phyloP scores from a whole-genome alignment of 2,113 vertebrate species.

The Cyanoderma ruficeps region DNA sequence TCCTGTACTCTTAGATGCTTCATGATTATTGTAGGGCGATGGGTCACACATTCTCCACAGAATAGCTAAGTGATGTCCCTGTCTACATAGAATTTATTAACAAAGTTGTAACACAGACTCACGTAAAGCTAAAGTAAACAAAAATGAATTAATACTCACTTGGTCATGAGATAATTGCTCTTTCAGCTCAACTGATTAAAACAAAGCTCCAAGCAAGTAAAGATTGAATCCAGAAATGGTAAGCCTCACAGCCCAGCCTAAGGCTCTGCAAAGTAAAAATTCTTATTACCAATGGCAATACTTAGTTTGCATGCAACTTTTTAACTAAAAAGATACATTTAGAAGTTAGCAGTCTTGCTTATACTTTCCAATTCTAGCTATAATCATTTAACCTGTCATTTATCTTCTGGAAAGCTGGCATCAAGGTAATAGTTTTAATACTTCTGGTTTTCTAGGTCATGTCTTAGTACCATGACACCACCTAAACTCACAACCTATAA shows the following conservation, averaged over 20 bases:
- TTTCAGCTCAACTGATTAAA: neutral
- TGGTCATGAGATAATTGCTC: neutral
- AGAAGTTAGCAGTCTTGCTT: neutral
- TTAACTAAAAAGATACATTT: neutral
- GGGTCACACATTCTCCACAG: neutral
- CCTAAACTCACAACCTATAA: neutral
- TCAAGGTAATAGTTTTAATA: neutral
- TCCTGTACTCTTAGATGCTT: neutral
- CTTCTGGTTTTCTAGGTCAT: slow-evolving; percentile 53
- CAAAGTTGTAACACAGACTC: neutral
- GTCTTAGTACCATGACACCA: slow-evolving; percentile 18
- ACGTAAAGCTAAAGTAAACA: neutral
- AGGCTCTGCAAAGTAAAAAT: neutral
- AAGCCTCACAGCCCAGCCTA: neutral
- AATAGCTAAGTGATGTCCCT: neutral
- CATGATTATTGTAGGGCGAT: neutral
- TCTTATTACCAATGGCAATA: neutral
- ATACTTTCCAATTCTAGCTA: neutral
- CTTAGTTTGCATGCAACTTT: neutral
- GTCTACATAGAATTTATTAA: neutral
- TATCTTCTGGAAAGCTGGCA: neutral
- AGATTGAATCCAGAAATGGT: neutral
- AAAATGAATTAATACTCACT: neutral
- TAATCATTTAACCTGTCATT: neutral
- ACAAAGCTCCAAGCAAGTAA: neutral